A percentile compares a stretch with the other conserved stretches of the same genome.
These are phyloP conservation scores for Luidia sarsii DNA, from an alignment of 53 echinoderm and acorn worm genomes.

Conservation along the genomic window DNA sequence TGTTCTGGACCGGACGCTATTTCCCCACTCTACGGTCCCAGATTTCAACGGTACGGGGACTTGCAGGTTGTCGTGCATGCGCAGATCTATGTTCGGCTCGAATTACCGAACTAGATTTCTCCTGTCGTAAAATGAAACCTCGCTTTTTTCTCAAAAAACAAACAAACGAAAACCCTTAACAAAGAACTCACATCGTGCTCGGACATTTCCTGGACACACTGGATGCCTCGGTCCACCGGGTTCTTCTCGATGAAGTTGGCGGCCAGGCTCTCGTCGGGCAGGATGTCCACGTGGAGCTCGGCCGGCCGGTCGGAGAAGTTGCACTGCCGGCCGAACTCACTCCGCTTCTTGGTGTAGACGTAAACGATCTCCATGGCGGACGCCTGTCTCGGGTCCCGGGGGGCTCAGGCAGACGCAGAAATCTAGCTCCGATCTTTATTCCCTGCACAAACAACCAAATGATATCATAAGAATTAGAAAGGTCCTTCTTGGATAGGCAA, in stretches of 20 bases:
- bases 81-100: too few relatives aligned
- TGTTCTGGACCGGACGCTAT: too few relatives aligned
- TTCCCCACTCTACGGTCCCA: too few relatives aligned
- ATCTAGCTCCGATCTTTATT: too few relatives aligned
- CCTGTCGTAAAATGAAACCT: background rate
- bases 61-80: too few relatives aligned
- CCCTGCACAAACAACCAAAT: too few relatives aligned
- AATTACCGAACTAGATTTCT: too few relatives aligned
- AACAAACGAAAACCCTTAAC: background rate
- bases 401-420: too few relatives aligned
- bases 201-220: slow-evolving; percentile 99
- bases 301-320: slow-evolving; percentile 99
- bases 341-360: slow-evolving; percentile 98
- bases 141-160: background rate
- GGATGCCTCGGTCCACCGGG: slow-evolving; percentile 98
- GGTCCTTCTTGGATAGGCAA: too few relatives aligned
- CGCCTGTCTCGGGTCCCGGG: too few relatives aligned
- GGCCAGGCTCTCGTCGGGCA: slow-evolving; percentile 93
- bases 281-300: slow-evolving; percentile 97
- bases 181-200: slow-evolving; percentile 58
- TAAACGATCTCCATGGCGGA: slow-evolving; percentile 98
- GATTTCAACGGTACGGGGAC: too few relatives aligned
- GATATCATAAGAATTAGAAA: too few relatives aligned
- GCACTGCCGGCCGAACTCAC: slow-evolving; percentile 98
- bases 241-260: slow-evolving; percentile 97